A percentile compares a stretch with the other conserved stretches of the same genome.
These are phyloP conservation scores for Cathartes aura DNA, from an alignment of 2,113 vertebrate species.

Conservation along the genomic window DNA sequence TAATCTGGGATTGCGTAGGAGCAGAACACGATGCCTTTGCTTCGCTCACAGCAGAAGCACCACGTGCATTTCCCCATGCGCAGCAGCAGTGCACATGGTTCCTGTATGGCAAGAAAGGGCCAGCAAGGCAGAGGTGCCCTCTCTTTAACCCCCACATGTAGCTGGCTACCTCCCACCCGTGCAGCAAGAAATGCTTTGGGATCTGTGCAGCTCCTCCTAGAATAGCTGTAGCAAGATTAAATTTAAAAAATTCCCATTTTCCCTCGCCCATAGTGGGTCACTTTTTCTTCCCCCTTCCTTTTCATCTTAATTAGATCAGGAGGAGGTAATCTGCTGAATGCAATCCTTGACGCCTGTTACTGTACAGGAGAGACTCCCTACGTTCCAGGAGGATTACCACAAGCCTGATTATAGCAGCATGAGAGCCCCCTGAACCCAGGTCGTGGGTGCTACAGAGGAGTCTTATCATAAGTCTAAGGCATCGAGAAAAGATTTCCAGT, in stretches of 20 bases:
- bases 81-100: accelerated
- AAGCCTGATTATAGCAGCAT: neutral
- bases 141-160: neutral
- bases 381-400: neutral
- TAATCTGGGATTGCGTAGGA: neutral
- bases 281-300: neutral
- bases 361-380: neutral
- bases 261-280: accelerated
- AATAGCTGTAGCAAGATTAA: neutral
- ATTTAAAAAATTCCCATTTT: neutral
- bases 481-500: neutral
- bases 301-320: neutral
- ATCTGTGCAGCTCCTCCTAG: neutral
- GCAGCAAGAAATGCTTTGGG: neutral
- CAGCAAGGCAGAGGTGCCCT: neutral
- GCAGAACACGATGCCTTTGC: neutral
- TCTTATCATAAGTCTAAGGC: neutral
- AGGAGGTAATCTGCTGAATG: neutral
- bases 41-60: neutral
- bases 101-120: neutral
- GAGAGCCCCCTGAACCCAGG: neutral
- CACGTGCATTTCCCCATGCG: neutral
- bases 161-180: neutral
- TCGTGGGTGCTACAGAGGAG: too few species aligned
- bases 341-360: neutral